A percentile compares a stretch with the other conserved stretches of the same genome.
phyloP scores from a whole-genome alignment of 2,797 vertebrate genomes.

The Adrianichthys oophorus region DNA sequence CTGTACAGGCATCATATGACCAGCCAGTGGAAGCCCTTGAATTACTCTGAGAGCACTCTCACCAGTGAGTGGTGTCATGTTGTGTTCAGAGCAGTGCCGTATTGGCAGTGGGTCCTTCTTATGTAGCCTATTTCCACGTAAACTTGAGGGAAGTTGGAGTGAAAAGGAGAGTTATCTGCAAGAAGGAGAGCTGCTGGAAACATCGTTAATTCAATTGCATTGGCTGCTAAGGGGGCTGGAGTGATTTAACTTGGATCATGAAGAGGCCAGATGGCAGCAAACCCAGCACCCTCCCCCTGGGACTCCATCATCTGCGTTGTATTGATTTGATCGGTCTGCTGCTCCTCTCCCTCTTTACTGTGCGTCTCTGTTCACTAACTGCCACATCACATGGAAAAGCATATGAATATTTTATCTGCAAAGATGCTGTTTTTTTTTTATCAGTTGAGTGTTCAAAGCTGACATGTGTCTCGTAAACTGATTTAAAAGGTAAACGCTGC shows the following conservation, averaged over 20 bases:
- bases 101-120: conserved; percentile 6
- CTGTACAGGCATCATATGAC: conserved; percentile 54
- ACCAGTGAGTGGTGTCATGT: conserved; percentile 55
- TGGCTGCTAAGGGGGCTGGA: not conserved
- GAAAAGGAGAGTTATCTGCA: conserved; percentile 17
- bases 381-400: conserved; percentile 3
- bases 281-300: conserved; percentile 20
- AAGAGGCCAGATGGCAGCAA: conserved; percentile 54
- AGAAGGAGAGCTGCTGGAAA: not conserved
- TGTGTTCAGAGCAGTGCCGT: conserved; percentile 30
- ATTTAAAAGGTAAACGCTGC: no score
- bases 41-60: conserved; percentile 66
- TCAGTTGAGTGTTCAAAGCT: not conserved
- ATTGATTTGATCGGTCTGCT: conserved; percentile 56
- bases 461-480: no score
- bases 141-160: conserved; percentile 10
- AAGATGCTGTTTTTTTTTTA: not conserved
- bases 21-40: conserved; percentile 53
- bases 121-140: conserved; percentile 6
- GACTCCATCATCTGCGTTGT: conserved; percentile 57
- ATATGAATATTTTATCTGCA: conserved; percentile 1
- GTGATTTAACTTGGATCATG: conserved; percentile 5
- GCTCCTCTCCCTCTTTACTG: conserved; percentile 14
- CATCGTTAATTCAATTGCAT: conserved; percentile 8
- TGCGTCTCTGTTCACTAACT: conserved; percentile 16